A percentile compares a stretch with the other conserved stretches of the same genome.
Conservation (phyloP, 1,140 invertebrate genomes). For the Aphelinus atriplicis region DNA sequence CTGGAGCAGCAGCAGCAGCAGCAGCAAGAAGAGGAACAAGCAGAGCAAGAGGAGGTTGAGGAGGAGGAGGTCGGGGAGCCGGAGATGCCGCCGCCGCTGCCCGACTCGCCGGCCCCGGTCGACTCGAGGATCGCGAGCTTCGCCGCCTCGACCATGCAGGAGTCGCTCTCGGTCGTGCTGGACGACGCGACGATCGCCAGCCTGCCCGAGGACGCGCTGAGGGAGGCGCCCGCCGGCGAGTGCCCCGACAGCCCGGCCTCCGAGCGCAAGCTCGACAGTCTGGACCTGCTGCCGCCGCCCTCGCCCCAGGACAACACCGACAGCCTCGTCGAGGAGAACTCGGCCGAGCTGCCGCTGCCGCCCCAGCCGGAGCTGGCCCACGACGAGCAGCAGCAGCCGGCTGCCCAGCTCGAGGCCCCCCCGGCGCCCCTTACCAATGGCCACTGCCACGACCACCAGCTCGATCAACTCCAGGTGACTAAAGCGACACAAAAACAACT, state of each 20-base stretch:
- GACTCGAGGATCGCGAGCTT: slow-evolving; percentile 42
- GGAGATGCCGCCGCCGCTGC: slow-evolving; percentile 50
- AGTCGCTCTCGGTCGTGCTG: slow-evolving; percentile 46
- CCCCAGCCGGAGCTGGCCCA: not conserved
- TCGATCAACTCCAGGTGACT: slow-evolving; percentile 61
- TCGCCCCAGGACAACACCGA: not conserved
- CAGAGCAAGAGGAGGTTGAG: slow-evolving; percentile 27
- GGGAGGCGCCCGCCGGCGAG: not conserved
- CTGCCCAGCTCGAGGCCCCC: not conserved
- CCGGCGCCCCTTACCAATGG: not conserved
- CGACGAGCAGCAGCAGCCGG: not conserved
- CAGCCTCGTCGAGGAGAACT: not conserved
- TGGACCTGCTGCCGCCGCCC: slow-evolving; percentile 19
- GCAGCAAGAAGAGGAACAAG: not conserved
- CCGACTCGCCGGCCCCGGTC: slow-evolving; percentile 53
- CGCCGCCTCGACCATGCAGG: slow-evolving; percentile 47
- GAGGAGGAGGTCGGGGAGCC: slow-evolving; percentile 3
- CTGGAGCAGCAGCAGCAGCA: too few relatives aligned
- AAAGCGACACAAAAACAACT: slow-evolving; percentile 51
- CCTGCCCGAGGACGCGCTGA: not conserved
- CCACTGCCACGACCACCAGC: not conserved
- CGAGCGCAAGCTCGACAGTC: not conserved
- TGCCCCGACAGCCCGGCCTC: not conserved
- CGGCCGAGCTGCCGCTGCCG: slow-evolving; percentile 4
- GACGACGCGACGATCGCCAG: not conserved